A percentile compares a stretch with the other conserved stretches of the same genome.
These are phyloP conservation scores for Atta texana DNA, from an alignment of 1,140 invertebrate genomes.

Conservation along the genomic window DNA sequence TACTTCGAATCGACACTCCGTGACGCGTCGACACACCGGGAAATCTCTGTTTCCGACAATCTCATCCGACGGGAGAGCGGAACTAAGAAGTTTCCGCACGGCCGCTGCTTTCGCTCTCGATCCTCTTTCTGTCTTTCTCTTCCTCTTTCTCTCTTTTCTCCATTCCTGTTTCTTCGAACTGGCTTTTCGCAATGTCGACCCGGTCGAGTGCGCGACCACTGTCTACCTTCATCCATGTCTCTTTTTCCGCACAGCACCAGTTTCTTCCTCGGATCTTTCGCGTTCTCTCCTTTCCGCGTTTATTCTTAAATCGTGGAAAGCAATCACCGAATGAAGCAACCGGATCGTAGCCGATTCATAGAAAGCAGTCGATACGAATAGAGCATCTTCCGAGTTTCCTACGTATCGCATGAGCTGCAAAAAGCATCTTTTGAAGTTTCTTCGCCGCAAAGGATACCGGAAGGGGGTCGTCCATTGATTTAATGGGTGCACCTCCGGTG, in stretches of 20 bases:
- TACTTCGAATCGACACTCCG: conserved; percentile 36
- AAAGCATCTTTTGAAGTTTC: conserved; percentile 75
- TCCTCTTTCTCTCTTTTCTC: not conserved
- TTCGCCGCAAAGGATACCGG: conserved; percentile 39
- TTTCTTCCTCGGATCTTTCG: conserved; percentile 11
- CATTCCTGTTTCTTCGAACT: conserved; percentile 17
- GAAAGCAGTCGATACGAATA: conserved; percentile 53
- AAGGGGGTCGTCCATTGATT: conserved; percentile 66
- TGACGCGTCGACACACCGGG: conserved; percentile 46
- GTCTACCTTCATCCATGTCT: conserved; percentile 37
- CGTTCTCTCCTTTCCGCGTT: conserved; percentile 6
- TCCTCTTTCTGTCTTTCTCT: conserved; percentile 2
- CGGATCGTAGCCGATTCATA: conserved; percentile 62
- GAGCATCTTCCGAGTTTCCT: conserved; percentile 5
- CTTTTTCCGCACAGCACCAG: not conserved
- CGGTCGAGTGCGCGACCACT: conserved; percentile 51
- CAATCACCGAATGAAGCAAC: conserved; percentile 44
- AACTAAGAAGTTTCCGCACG: conserved; percentile 42
- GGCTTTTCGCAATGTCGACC: conserved; percentile 35
- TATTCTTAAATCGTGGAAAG: conserved; percentile 5
- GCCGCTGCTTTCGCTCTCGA: conserved; percentile 47
- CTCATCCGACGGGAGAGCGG: conserved; percentile 16
- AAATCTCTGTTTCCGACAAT: conserved; percentile 52
- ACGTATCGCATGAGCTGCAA: conserved; percentile 51
- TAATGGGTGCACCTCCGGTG: conserved; percentile 68